Evolutionary conservation across 1,140 invertebrate genomes (phyloP).

Genomic region (Saccostrea echinata): DNA sequence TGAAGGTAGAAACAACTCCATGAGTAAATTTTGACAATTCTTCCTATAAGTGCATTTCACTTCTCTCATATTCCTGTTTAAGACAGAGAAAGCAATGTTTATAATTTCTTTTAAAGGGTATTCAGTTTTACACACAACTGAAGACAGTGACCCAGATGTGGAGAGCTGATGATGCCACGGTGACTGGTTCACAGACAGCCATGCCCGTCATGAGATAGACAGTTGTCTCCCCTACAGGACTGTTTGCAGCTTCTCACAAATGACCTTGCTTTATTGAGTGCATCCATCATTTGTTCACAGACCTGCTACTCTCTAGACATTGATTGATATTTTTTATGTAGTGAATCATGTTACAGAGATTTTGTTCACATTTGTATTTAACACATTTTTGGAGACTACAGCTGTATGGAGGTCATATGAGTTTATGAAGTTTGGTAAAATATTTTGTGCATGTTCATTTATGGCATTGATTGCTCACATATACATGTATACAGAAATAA

Average conservation of each 20-base stretch:
- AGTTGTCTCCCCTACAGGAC: background rate
- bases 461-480: background rate
- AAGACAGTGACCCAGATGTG: slow-evolving; percentile 99
- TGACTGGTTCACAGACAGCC: slow-evolving; percentile 67
- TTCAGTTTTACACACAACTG: slow-evolving; percentile 98
- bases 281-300: background rate
- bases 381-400: background rate
- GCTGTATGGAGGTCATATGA: background rate
- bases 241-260: background rate
- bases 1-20: too few relatives aligned
- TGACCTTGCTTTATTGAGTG: background rate
- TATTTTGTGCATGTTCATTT: background rate
- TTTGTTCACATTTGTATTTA: background rate
- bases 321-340: background rate
- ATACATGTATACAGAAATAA: slow-evolving; percentile 10
- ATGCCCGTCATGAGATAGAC: slow-evolving; percentile 78
- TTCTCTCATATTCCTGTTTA: too few relatives aligned
- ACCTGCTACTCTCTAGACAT: background rate
- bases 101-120: slow-evolving; percentile 85
- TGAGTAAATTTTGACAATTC: too few relatives aligned
- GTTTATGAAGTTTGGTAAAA: background rate
- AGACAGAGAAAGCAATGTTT: too few relatives aligned
- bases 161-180: slow-evolving; percentile 91
- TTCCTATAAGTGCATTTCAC: too few relatives aligned
- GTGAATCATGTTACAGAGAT: background rate